Percentiles rank a stretch among this genome's conserved stretches.
Conservation (phyloP, 2,888 invertebrate species). For the Blastobasis adustella region DNA sequence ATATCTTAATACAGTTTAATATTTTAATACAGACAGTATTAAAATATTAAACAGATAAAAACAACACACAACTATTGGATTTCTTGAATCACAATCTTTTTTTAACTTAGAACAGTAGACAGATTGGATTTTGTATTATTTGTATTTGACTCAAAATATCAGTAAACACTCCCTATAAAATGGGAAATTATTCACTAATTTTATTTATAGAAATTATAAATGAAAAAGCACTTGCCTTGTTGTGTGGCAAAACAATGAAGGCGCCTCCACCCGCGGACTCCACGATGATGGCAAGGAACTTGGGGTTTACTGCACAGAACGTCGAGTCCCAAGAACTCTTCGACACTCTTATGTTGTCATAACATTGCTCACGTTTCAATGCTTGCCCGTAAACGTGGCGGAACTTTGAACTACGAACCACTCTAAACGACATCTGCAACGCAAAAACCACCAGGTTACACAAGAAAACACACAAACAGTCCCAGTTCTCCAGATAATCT, state of each 20-base stretch:
- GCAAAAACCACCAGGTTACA: slow-evolving; percentile 50
- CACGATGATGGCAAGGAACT: slow-evolving; percentile 97
- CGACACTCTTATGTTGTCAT: slow-evolving; percentile 97
- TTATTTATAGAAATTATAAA: slow-evolving; percentile 3
- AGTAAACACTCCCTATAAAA: too few species aligned
- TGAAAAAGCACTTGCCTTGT: slow-evolving; percentile 79
- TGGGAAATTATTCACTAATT: neutral
- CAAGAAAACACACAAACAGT: slow-evolving; percentile 46
- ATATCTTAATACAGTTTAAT: too few species aligned
- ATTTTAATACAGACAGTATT: too few species aligned
- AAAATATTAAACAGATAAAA: too few species aligned
- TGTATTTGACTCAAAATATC: too few species aligned
- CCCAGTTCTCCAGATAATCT: slow-evolving; percentile 42
- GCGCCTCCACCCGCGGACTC: slow-evolving; percentile 98
- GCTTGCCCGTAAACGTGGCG: slow-evolving; percentile 95
- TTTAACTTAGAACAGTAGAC: too few species aligned
- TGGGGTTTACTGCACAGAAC: slow-evolving; percentile 98
- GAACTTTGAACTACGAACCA: slow-evolving; percentile 97
- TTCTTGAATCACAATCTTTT: too few species aligned
- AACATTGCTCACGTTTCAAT: slow-evolving; percentile 96
- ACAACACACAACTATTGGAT: too few species aligned
- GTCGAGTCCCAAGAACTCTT: slow-evolving; percentile 99
- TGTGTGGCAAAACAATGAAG: slow-evolving; percentile 94
- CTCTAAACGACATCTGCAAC: slow-evolving; percentile 94
- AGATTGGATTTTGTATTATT: too few species aligned